Evolutionary conservation across 2,113 vertebrate genomes (phyloP), one percentile per base, ranked within the genome.

Genomic region (Petromus typicus): DNA sequence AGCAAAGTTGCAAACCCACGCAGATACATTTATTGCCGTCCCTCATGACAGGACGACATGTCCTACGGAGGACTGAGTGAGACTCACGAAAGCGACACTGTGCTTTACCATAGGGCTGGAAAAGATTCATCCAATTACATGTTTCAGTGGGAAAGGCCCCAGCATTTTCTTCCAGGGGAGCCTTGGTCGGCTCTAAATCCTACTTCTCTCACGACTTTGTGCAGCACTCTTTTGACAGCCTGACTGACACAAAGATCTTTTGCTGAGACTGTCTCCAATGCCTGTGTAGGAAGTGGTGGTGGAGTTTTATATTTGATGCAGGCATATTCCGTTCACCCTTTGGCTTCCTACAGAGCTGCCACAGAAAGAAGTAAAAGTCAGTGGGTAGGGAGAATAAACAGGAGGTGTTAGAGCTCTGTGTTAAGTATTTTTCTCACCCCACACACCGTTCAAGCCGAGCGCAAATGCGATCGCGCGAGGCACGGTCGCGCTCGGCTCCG

Each of bases 11-110:
- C 86, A 87, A 79, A 93, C 86, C 83, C 69, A 95, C 51, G 95
- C 89, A 83, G 81, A 96, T 93, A 95, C 83, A 59, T 97, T 97
- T 96, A 96, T n/a, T 92, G 14, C 66, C 76, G 32, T 94, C 30
- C 63, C 82, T 94, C 86, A 64, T 92, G 80, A 94, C 86, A 97
- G 88, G n/a, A 78, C 78, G 79, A 17, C 1, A 48, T 43, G 59
- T 92, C 89, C 97, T 94, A 64, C 43, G 34, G 91, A 34, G 90
- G 92, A 92, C 63, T 78, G 84, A 96, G 45, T 86, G 54, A 63
- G 37, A 66, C 59, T 96, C 87, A 63, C 30, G 64, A 96, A 94
- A 96, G 16, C 61, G 59, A 90, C 71, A 91, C 23, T 45, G 3
- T 71, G 64, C 88, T 95, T 96, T 73, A 95, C 78, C 27, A 48